Percentiles rank a stretch among this genome's conserved stretches.
Evolutionary conservation across 1,140 invertebrate genomes (phyloP).

Genomic region (Paralvinella palmiformis): DNA sequence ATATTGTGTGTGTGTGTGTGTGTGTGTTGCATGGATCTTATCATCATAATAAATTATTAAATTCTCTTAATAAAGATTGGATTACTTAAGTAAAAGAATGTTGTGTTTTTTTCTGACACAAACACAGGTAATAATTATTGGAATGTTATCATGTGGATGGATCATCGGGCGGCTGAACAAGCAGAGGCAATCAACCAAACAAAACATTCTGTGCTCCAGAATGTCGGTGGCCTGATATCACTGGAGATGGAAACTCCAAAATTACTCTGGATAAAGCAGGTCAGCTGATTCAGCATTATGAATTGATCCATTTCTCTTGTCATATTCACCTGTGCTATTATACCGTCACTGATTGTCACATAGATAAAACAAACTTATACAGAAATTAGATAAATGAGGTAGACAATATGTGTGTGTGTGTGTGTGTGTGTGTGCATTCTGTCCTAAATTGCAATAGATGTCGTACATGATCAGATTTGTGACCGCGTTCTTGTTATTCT

Average conservation of each 20-base stretch:
- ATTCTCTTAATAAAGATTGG: no score
- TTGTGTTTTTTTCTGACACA: no score
- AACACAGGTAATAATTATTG: constrained; percentile 52
- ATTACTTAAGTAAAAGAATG: no score
- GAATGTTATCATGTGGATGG: constrained; percentile 96
- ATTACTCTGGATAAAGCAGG: constrained; percentile 82
- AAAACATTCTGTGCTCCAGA: constrained; percentile 68
- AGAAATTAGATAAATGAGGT: no score
- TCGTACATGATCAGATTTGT: no score
- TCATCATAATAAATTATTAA: no score
- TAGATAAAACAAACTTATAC: no score
- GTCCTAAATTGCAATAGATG: background rate
- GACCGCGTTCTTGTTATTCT: no score
- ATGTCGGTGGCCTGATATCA: constrained; percentile 85
- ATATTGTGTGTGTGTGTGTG: no score
- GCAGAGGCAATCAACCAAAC: constrained; percentile 74
- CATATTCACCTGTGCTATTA: no score
- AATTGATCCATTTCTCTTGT: constrained; percentile 2
- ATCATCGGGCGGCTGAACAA: constrained; percentile 80
- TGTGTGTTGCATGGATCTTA: no score
- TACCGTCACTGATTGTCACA: no score
- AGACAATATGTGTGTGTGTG: background rate
- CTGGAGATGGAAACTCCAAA: constrained; percentile 94
- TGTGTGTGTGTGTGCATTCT: background rate
- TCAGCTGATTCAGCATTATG: constrained; percentile 19